Conservation (phyloP, 2,113 vertebrate species). For the Chionomys nivalis region DNA sequence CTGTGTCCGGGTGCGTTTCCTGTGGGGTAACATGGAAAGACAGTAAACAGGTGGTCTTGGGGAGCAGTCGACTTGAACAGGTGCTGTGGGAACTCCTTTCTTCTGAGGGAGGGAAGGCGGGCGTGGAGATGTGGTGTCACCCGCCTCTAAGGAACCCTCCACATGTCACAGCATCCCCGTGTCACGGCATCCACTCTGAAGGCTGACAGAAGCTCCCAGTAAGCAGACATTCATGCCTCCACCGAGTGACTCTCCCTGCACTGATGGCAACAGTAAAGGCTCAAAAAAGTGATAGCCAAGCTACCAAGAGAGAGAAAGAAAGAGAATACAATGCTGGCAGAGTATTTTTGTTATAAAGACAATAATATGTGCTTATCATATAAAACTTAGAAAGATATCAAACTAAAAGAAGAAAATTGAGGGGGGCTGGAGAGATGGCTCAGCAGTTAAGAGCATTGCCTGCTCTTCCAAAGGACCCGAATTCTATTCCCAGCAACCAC, state of each 20-base stretch:
- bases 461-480: no score
- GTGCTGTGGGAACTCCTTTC: neutral
- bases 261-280: neutral
- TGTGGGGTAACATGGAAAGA: neutral
- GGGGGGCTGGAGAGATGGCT: no score
- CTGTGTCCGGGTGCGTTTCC: neutral
- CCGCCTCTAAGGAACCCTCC: neutral
- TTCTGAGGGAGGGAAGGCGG: neutral
- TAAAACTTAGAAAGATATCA: conserved; percentile 6
- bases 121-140: neutral
- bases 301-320: neutral
- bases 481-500: no score
- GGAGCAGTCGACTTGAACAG: neutral
- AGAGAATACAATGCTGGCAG: neutral
- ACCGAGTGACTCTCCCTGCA: neutral
- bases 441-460: no score
- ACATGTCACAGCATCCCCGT: fast-evolving
- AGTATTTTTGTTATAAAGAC: neutral
- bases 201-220: neutral
- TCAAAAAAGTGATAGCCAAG: neutral
- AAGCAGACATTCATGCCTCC: neutral
- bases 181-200: neutral
- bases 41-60: neutral
- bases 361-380: neutral
- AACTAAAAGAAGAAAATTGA: conserved; percentile 21